These are phyloP conservation scores for Helicoverpa assulta DNA, from an alignment of 2,888 invertebrate genomes.

Conservation along the genomic window DNA sequence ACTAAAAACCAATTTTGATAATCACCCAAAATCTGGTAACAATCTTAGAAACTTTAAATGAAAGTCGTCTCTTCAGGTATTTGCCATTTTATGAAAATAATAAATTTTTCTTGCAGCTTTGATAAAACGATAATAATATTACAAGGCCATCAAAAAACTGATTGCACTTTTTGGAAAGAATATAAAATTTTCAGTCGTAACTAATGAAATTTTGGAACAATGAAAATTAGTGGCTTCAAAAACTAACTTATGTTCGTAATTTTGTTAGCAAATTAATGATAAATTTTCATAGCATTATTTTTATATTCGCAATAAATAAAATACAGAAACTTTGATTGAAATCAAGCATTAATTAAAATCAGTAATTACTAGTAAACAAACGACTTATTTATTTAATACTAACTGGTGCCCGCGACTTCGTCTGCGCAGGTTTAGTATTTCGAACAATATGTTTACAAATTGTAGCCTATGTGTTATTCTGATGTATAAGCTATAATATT, in stretches of 20 bases:
- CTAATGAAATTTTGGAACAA: constrained; percentile 12
- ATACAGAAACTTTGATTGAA: background rate
- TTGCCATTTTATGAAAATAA: background rate
- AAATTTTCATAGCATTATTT: constrained; percentile 10
- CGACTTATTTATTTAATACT: background rate
- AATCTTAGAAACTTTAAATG: too few relatives aligned
- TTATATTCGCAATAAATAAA: background rate
- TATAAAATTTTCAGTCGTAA: constrained; percentile 1
- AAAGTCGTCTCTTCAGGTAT: background rate
- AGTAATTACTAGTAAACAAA: background rate
- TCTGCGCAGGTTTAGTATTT: too few relatives aligned
- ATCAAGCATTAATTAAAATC: background rate
- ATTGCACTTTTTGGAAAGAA: constrained; percentile 21
- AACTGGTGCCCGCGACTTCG: too few relatives aligned
- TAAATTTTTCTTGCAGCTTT: background rate
- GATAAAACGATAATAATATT: constrained; percentile 18
- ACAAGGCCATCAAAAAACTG: constrained; percentile 20
- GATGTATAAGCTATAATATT: too few relatives aligned
- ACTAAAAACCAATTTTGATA: too few relatives aligned
- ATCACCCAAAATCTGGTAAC: too few relatives aligned
- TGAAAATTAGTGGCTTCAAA: constrained; percentile 42
- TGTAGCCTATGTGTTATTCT: too few relatives aligned
- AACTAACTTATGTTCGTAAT: constrained; percentile 9
- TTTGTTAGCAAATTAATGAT: constrained; percentile 9
- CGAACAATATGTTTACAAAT: too few relatives aligned